Evolutionary conservation across 1,140 invertebrate species (phyloP), one percentile per base, ranked within the genome.

Genomic region (Neodiprion pinetum): DNA sequence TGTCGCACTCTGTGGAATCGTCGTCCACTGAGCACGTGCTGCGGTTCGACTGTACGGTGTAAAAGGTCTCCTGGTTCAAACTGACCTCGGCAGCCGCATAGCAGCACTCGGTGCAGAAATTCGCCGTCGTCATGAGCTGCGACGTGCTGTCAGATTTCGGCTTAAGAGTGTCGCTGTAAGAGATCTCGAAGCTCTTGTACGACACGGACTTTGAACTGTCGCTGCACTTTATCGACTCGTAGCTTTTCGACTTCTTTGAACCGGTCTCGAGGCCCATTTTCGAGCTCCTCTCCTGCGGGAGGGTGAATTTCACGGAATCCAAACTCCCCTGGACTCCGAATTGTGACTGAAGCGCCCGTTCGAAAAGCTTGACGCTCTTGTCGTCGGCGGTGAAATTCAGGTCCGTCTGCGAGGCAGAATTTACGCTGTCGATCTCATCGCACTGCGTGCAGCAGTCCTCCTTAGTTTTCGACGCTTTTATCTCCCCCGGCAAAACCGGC

Each of bases 211-310:
- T 69, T 8, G 65, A 61, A 61, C 53, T 40, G 17, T 82, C 78
- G 23, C 72, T 80, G 7, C 78, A 81, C 61, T 88, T 89, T 28
- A 89, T 84, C 3, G 82, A 87, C 40, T 89, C 88, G 71, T 82
- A 88, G 61, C 88, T 89, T 73, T 88, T 89, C 0, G 86, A 89
- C 48, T 88, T 89, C 50, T 88, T 87, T 1, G 85, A 82, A 68
- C 83, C 80, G 7, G 80, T 76, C 53, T 83, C 79, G 48, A 80
- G 82, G 28, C 28, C 28, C 28, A 40, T 40, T 1, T 74, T 17
- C 23, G 75, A 40, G 14, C 50, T 3, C 71, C 70, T 75, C 28
- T 78, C 67, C 1, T 17, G 74, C 0, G 75, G 53, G 11, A 82
- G 78, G 9, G 77, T 80, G 1, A 81, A 74, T 40, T 82, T 83